phyloP scores from a whole-genome alignment of 2,888 invertebrate genomes.

The Caenorhabditis sp. region DNA sequence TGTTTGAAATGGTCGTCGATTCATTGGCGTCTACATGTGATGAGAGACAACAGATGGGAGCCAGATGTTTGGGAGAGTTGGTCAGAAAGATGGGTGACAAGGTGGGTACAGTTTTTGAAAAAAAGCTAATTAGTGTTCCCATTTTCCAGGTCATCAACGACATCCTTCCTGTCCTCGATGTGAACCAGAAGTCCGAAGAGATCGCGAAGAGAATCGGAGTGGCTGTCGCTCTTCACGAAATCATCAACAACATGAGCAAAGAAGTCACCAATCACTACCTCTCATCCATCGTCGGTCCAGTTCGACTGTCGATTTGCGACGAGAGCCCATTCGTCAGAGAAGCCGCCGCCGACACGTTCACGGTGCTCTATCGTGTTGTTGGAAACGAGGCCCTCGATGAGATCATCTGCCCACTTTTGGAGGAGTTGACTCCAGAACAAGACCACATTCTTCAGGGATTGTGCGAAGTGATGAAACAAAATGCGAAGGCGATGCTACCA shows the following conservation, averaged over 20 bases:
- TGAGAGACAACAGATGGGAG: conserved; percentile 96
- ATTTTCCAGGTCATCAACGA: conserved; percentile 59
- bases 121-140: too few relatives aligned
- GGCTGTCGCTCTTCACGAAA: conserved; percentile 96
- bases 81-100: conserved; percentile 97
- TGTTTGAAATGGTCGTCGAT: conserved; percentile 91
- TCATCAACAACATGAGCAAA: conserved; percentile 95
- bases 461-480: conserved; percentile 96
- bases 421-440: conserved; percentile 88
- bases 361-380: conserved; percentile 94
- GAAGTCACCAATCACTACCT: conserved; percentile 76
- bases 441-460: conserved; percentile 96
- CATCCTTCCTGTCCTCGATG: conserved; percentile 95
- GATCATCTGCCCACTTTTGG: conserved; percentile 94
- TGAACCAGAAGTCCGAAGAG: conserved; percentile 92
- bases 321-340: conserved; percentile 87
- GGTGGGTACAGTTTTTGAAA: conserved; percentile 84
- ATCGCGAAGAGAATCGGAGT: conserved; percentile 98
- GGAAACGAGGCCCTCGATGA: conserved; percentile 95
- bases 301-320: conserved; percentile 94
- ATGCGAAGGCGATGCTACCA: conserved; percentile 91
- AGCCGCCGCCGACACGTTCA: conserved; percentile 97
- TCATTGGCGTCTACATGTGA: conserved; percentile 96
- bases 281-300: conserved; percentile 88
- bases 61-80: conserved; percentile 95